Conservation (phyloP, 2,888 invertebrate genomes). For the Panopea generosa region DNA sequence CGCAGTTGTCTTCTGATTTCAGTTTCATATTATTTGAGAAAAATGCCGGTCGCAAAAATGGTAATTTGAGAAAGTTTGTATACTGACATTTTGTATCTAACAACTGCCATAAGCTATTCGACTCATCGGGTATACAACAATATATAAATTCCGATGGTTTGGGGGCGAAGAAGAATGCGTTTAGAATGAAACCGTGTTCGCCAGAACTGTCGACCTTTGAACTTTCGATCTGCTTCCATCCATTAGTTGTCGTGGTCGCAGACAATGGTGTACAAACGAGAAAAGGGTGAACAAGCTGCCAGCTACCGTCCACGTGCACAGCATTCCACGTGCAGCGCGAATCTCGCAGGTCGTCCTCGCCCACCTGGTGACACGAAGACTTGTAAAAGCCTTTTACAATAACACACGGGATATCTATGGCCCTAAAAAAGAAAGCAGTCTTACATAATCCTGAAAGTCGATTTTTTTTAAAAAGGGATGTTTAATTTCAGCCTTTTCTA, state of each 20-base stretch:
- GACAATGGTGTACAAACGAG: slow-evolving; percentile 74
- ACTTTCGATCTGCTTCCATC: slow-evolving; percentile 67
- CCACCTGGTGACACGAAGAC: slow-evolving; percentile 74
- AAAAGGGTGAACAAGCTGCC: slow-evolving; percentile 79
- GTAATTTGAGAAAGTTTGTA: slow-evolving; percentile 67
- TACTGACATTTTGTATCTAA: slow-evolving; percentile 58
- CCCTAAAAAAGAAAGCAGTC: slow-evolving; percentile 57
- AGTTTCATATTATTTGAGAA: slow-evolving; percentile 68
- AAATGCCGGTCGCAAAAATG: slow-evolving; percentile 76
- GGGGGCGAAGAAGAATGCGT: slow-evolving; percentile 80
- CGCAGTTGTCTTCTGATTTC: slow-evolving; percentile 58
- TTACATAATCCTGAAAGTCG: not conserved
- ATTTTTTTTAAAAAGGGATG: too few relatives aligned
- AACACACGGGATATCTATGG: slow-evolving; percentile 74
- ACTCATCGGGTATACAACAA: slow-evolving; percentile 73
- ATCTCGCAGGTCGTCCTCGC: slow-evolving; percentile 65
- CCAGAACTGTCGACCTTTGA: slow-evolving; percentile 34
- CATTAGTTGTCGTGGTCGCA: slow-evolving; percentile 30
- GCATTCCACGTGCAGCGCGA: slow-evolving; percentile 78
- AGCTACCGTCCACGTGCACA: slow-evolving; percentile 73
- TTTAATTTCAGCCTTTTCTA: too few relatives aligned
- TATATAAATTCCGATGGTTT: slow-evolving; percentile 75
- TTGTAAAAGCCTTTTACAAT: slow-evolving; percentile 76
- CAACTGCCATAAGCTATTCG: slow-evolving; percentile 73
- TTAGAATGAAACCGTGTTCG: slow-evolving; percentile 50